Conservation (phyloP, 2,888 invertebrate genomes). For the Oxystoma pomonae region DNA sequence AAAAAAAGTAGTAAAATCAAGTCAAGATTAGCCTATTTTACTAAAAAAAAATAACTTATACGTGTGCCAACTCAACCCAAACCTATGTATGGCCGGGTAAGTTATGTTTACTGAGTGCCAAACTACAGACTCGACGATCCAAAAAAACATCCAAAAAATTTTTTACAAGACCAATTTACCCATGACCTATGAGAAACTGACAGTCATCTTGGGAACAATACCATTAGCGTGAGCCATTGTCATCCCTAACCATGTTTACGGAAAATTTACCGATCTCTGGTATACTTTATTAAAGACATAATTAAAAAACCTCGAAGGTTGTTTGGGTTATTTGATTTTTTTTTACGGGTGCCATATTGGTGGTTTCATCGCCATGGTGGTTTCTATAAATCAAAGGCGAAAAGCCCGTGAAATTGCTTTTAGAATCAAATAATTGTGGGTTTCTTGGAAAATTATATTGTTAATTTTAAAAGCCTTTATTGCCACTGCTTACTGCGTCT, state of each 20-base stretch:
- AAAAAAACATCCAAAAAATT: too few relatives aligned
- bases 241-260: background rate
- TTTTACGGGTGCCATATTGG: background rate
- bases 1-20: too few relatives aligned
- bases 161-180: background rate
- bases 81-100: too few relatives aligned
- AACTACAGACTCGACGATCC: too few relatives aligned
- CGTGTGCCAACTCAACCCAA: too few relatives aligned
- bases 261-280: background rate
- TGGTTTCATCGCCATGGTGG: background rate
- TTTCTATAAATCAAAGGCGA: background rate
- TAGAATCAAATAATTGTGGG: too few relatives aligned
- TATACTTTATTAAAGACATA: background rate
- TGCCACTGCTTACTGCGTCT: too few relatives aligned
- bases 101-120: too few relatives aligned
- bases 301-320: background rate
- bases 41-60: too few relatives aligned
- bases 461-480: too few relatives aligned
- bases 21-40: too few relatives aligned
- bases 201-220: background rate
- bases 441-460: too few relatives aligned
- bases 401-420: background rate
- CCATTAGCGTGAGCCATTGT: background rate
- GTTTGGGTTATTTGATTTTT: background rate
- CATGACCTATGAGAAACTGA: background rate